Evolutionary conservation across 2,888 invertebrate species (phyloP), one percentile per base, ranked within the genome.

Genomic region (Fissipunctia ypsillon): DNA sequence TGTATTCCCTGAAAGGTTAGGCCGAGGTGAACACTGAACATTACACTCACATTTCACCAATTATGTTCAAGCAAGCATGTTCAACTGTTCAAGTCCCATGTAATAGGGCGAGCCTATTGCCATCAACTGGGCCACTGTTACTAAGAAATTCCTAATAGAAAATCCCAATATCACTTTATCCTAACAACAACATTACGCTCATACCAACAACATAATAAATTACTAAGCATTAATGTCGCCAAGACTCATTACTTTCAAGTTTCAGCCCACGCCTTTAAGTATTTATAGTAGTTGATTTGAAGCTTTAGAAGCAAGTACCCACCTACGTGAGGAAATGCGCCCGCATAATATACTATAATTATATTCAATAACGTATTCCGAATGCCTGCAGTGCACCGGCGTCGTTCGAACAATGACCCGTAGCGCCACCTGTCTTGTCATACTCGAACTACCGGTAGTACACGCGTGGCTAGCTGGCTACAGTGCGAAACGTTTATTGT

Each of bases 381-480:
- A 77, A 71, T 69, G 59, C 43, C 38, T 64, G 68, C 73, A 52
- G 28, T 19, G 35, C 35, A 35, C 35, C 35, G 64, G 64, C 64
- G 57, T 63, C 38, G 73, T 52, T 67, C 64, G 84, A 87, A 84
- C 84, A 80, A 80, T 83, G 80, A 87, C 87, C 87, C 69, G 65
- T 80, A 70, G 84, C 83, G 80, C 84, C 84, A 85, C 86, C 84
- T 85, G 87, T 83, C 86, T 22, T 48, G 70, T 54, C 35, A 52
- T 12, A 71, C 70, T 61, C 16, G 70, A 84, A 81, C 85, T 85
- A 81, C 83, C 68, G 78, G 78, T 63, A 61, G 60, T 54, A 81
- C n/a, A n/a, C n/a, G n/a, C 54, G 57, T 65, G 56, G 28, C 35
- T 69, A 48, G 41, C 71, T 38, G 31, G 54, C 38, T 31, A 7